Evolutionary conservation across 2,888 invertebrate genomes (phyloP).

Genomic region (Erebia ligea): DNA sequence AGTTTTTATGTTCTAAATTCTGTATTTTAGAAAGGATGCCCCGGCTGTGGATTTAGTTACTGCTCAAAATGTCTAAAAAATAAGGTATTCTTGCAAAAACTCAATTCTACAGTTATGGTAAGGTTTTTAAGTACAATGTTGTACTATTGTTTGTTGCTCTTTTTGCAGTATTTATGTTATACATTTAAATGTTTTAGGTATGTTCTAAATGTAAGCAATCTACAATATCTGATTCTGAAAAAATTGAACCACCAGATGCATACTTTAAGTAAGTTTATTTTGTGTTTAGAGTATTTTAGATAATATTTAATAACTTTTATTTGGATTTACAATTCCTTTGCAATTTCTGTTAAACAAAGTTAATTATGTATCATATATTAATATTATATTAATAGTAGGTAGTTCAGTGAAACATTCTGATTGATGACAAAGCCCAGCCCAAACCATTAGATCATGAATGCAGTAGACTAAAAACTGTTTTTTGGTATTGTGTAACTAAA

Average conservation of each 20-base stretch:
- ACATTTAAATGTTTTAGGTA: conserved; percentile 58
- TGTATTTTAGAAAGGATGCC: conserved; percentile 88
- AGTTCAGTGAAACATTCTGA: too few species aligned
- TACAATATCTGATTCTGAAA: conserved; percentile 44
- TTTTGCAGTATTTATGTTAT: neutral
- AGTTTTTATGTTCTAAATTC: neutral
- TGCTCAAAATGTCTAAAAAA: conserved; percentile 91
- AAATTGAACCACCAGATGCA: conserved; percentile 77
- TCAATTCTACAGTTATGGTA: conserved; percentile 86
- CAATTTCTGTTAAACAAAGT: neutral
- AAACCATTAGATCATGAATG: too few species aligned
- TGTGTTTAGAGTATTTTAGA: neutral
- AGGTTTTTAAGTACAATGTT: conserved; percentile 68
- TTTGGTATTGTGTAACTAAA: too few species aligned
- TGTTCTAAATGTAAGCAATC: conserved; percentile 65
- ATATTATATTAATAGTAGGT: too few species aligned
- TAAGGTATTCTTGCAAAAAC: conserved; percentile 86
- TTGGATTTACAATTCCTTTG: neutral
- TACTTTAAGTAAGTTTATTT: conserved; percentile 78
- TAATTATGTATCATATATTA: neutral
- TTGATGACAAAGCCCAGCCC: too few species aligned
- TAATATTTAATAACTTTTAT: neutral
- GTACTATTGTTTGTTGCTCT: neutral
- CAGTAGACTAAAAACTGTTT: too few species aligned
- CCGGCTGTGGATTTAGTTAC: conserved; percentile 92